phyloP scores from a whole-genome alignment of 2,113 vertebrate genomes.

The Neoarius graeffei region DNA sequence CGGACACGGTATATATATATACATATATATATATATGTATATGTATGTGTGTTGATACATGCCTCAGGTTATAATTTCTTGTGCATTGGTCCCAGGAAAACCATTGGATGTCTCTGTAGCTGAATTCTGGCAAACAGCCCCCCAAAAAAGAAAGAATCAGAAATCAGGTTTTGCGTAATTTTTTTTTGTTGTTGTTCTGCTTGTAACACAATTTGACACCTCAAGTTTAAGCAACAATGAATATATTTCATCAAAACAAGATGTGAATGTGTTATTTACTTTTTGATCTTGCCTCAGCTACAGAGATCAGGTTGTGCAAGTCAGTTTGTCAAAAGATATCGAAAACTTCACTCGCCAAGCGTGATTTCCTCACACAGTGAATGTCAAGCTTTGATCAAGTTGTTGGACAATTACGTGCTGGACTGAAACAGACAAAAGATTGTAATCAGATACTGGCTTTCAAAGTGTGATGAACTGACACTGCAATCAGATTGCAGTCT shows the following conservation, averaged over 20 bases:
- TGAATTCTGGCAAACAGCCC: background rate
- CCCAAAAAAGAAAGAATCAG: background rate
- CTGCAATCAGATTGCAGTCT: background rate
- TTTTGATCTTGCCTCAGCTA: background rate
- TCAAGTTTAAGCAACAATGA: background rate
- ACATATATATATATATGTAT: too few species aligned
- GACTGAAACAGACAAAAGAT: background rate
- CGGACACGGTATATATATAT: too few species aligned
- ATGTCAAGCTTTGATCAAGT: background rate
- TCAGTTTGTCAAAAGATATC: background rate
- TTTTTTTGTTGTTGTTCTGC: background rate
- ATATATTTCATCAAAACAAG: background rate
- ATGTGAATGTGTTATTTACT: background rate
- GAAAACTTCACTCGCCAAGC: background rate
- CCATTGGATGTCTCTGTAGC: background rate
- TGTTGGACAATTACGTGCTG: background rate
- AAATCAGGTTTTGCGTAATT: background rate
- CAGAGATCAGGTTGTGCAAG: background rate
- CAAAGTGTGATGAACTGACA: background rate
- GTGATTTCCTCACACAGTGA: background rate
- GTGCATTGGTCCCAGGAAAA: background rate
- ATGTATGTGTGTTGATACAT: background rate
- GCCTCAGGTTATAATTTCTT: background rate
- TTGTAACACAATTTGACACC: background rate
- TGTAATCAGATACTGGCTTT: background rate